Conservation (phyloP, 2,888 invertebrate genomes). For the Sphaerophoria rueppellii region DNA sequence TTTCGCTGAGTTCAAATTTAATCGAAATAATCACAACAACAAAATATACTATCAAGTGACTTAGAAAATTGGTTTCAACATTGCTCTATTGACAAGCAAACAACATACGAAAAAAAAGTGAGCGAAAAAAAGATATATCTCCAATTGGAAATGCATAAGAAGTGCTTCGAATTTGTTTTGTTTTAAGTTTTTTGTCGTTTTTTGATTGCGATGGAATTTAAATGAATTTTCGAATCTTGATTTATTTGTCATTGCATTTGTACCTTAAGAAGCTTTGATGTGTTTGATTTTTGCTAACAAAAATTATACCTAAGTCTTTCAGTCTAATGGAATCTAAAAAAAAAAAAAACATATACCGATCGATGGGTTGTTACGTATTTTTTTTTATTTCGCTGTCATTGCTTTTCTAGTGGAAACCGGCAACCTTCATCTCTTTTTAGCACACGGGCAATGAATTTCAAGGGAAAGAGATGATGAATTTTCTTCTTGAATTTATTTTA, state of each 20-base stretch:
- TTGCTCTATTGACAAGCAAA: not conserved
- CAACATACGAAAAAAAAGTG: constrained; percentile 43
- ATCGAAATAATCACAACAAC: constrained; percentile 11
- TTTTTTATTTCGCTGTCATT: constrained; percentile 36
- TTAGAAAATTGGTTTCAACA: constrained; percentile 70
- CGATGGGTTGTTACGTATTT: constrained; percentile 67
- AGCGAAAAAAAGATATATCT: constrained; percentile 29
- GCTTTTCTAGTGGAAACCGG: constrained; percentile 56
- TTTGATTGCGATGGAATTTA: constrained; percentile 54
- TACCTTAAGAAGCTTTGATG: not conserved
- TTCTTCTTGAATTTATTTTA: constrained; percentile 11
- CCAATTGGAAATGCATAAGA: constrained; percentile 33
- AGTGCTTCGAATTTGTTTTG: not conserved
- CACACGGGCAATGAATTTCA: constrained; percentile 54
- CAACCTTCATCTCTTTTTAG: constrained; percentile 72
- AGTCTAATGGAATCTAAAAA: constrained; percentile 61
- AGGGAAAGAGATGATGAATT: constrained; percentile 69
- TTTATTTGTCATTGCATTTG: constrained; percentile 9
- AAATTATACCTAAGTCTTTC: no score
- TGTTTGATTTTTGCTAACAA: no score
- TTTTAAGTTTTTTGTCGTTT: constrained; percentile 1
- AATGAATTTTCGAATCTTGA: constrained; percentile 5
- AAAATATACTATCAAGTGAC: constrained; percentile 67
- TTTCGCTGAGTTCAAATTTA: constrained; percentile 16
- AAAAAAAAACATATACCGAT: constrained; percentile 59